Conservation (phyloP, 2,888 invertebrate genomes). For the Amiota communis region DNA sequence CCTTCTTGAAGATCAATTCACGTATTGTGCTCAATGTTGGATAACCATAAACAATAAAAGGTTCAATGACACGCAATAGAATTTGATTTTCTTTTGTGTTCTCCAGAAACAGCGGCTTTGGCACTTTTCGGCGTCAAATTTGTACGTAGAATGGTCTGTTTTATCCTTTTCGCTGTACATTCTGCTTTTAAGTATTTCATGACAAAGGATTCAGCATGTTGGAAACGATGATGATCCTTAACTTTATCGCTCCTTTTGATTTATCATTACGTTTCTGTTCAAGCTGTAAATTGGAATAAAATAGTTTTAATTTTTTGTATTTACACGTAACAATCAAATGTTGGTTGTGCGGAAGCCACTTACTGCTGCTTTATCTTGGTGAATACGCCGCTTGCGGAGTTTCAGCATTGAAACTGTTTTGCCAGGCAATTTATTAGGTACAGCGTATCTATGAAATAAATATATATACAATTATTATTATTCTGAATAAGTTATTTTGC, state of each 20-base stretch:
- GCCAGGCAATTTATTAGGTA: conserved; percentile 72
- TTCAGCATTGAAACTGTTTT: conserved; percentile 72
- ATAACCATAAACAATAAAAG: conserved; percentile 71
- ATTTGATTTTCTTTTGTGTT: conserved; percentile 70
- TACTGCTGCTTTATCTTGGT: conserved; percentile 64
- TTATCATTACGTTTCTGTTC: conserved; percentile 67
- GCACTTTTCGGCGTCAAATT: conserved; percentile 58
- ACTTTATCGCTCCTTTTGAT: conserved; percentile 57
- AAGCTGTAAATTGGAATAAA: conserved; percentile 31
- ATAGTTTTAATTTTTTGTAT: too few species aligned
- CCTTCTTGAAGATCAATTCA: conserved; percentile 72
- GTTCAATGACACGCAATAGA: conserved; percentile 70
- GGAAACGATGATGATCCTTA: conserved; percentile 67
- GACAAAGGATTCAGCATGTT: conserved; percentile 72
- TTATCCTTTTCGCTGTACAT: conserved; percentile 67
- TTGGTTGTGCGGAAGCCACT: too few species aligned
- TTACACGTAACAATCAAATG: too few species aligned
- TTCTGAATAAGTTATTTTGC: neutral
- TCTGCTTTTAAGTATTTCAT: conserved; percentile 71
- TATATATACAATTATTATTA: neutral
- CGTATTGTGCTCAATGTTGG: conserved; percentile 69
- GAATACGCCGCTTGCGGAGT: conserved; percentile 72
- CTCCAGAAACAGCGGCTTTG: conserved; percentile 60
- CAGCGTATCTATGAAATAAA: conserved; percentile 66
- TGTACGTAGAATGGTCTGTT: conserved; percentile 59